phyloP scores from a whole-genome alignment of 2,797 vertebrate genomes.

The Carcharodon carcharias region DNA sequence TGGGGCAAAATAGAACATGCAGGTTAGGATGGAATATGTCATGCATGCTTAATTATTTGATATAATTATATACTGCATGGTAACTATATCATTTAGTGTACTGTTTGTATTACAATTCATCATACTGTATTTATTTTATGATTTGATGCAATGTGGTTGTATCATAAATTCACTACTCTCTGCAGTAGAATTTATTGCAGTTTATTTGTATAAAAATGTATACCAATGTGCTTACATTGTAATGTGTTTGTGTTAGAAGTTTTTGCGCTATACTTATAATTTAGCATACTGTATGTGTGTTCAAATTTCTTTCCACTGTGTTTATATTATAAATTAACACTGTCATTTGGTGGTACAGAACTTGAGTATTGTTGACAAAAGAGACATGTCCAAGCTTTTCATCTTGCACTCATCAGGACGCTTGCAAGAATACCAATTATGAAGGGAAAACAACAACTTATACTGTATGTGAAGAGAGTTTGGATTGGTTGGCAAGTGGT shows the following conservation, averaged over 20 bases:
- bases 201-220: not conserved
- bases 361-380: too few relatives aligned
- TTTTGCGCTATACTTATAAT: not conserved
- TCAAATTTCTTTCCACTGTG: not conserved
- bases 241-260: not conserved
- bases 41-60: slow-evolving; percentile 5
- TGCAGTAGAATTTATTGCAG: not conserved
- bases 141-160: not conserved
- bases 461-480: too few relatives aligned
- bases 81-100: not conserved
- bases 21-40: not conserved
- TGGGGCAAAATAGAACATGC: not conserved
- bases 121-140: not conserved
- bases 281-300: not conserved
- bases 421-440: too few relatives aligned
- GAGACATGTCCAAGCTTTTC: too few relatives aligned
- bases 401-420: too few relatives aligned
- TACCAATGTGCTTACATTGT: not conserved
- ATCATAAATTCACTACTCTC: not conserved
- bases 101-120: not conserved
- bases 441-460: too few relatives aligned
- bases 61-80: not conserved
- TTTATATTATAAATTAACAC: not conserved
- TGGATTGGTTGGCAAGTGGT: too few relatives aligned
- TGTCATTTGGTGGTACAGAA: too few relatives aligned